phyloP scores from a whole-genome alignment of 1,140 invertebrate species.

The Adoxophyes honmai region DNA sequence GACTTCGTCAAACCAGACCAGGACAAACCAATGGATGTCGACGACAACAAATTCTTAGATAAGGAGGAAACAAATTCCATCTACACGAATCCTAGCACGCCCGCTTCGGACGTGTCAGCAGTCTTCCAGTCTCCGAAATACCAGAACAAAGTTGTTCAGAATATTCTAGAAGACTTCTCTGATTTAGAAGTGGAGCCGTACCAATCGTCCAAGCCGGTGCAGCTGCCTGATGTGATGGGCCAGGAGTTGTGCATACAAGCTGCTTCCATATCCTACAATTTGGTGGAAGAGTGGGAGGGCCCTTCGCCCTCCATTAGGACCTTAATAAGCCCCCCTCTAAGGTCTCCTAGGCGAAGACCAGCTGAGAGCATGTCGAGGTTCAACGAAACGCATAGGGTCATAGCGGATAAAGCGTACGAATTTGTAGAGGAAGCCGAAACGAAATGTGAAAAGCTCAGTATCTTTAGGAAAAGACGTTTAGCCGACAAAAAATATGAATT shows the following conservation, averaged over 20 bases:
- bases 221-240: constrained; percentile 67
- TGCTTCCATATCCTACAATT: constrained; percentile 68
- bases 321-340: constrained; percentile 67
- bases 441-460: constrained; percentile 89
- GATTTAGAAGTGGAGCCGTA: constrained; percentile 71
- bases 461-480: constrained; percentile 86
- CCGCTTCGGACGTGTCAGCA: constrained; percentile 55
- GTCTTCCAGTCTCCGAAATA: constrained; percentile 66
- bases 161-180: constrained; percentile 73
- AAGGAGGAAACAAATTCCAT: constrained; percentile 56
- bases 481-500: constrained; percentile 96
- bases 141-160: constrained; percentile 68
- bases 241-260: constrained; percentile 74
- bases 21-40: constrained; percentile 43
- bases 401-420: constrained; percentile 88
- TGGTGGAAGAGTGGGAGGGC: constrained; percentile 74
- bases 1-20: constrained; percentile 68
- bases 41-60: constrained; percentile 56
- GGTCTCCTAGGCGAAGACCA: constrained; percentile 65
- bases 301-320: constrained; percentile 71
- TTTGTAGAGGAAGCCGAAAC: constrained; percentile 89
- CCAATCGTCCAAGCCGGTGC: constrained; percentile 61
- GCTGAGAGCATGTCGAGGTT: constrained; percentile 74
- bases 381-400: constrained; percentile 78
- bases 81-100: constrained; percentile 55